Conservation (phyloP, 2,113 vertebrate genomes). For the Callorhinus ursinus region DNA sequence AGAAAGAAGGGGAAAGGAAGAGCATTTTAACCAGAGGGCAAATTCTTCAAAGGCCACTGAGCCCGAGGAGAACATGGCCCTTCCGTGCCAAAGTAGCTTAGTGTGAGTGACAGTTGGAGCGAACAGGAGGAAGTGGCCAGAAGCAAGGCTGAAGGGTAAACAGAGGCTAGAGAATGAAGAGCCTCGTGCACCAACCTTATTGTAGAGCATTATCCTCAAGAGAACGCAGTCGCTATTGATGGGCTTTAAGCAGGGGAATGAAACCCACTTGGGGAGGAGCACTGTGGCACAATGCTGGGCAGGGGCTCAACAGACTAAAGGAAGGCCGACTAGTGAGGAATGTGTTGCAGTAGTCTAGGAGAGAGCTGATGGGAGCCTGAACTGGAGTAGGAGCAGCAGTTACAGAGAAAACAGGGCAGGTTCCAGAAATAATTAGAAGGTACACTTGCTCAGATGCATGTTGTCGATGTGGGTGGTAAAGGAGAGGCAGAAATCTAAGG, state of each 20-base stretch:
- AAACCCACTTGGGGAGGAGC: background rate
- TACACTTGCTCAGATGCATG: background rate
- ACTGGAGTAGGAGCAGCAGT: background rate
- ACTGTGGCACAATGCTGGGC: background rate
- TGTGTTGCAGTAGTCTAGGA: background rate
- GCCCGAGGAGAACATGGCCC: background rate
- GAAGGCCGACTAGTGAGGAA: background rate
- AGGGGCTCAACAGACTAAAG: background rate
- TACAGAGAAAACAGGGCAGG: background rate
- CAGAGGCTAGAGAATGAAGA: background rate
- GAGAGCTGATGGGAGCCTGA: background rate
- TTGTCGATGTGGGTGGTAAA: background rate
- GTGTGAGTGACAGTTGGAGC: background rate
- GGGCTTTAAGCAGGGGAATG: background rate
- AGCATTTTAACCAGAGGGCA: background rate
- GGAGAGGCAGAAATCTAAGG: background rate
- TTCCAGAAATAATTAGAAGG: background rate
- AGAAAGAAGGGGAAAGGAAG: background rate
- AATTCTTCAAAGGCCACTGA: background rate
- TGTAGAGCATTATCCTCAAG: background rate
- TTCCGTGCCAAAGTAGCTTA: background rate
- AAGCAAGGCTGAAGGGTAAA: background rate
- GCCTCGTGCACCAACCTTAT: background rate
- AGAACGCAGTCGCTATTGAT: rapidly evolving
- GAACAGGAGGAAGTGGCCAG: background rate